Evolutionary conservation across 2,888 invertebrate genomes (phyloP).

Genomic region (Drosophila subsilvestris): DNA sequence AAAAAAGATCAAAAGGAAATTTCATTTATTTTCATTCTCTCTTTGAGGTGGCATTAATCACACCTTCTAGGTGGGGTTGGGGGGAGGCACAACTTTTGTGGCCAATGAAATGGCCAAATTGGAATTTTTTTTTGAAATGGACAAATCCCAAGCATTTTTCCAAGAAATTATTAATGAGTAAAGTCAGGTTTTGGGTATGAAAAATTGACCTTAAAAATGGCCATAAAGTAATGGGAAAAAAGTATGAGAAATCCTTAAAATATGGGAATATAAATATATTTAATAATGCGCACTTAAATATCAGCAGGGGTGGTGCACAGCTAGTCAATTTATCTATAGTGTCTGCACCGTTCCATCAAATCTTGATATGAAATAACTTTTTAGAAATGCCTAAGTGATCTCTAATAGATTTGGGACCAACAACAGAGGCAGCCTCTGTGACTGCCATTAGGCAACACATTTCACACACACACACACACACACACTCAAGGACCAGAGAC

Average conservation of each 20-base stretch:
- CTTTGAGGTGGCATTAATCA: constrained; percentile 27
- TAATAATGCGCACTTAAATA: too few species aligned
- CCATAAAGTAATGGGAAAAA: too few species aligned
- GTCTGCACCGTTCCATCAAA: constrained; percentile 1
- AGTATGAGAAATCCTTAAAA: too few species aligned
- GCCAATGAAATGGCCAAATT: constrained; percentile 31
- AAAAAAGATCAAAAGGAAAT: constrained; percentile 54
- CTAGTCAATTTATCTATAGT: neutral
- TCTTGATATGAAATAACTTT: constrained; percentile 15
- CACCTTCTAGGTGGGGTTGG: constrained; percentile 1
- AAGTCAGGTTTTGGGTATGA: too few species aligned
- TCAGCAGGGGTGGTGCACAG: too few species aligned
- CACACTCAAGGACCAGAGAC: neutral
- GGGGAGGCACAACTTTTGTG: constrained; percentile 3
- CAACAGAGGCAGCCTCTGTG: constrained; percentile 15
- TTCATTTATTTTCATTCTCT: constrained; percentile 13
- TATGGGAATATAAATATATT: too few species aligned
- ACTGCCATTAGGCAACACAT: constrained; percentile 17
- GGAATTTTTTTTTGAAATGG: constrained; percentile 14
- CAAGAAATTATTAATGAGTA: neutral
- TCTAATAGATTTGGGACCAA: constrained; percentile 25
- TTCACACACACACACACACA: constrained; percentile 11
- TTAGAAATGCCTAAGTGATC: constrained; percentile 28
- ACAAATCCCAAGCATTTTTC: constrained; percentile 3
- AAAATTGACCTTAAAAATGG: neutral